phyloP scores from a whole-genome alignment of 2,113 vertebrate genomes.

The Macaca mulatta region DNA sequence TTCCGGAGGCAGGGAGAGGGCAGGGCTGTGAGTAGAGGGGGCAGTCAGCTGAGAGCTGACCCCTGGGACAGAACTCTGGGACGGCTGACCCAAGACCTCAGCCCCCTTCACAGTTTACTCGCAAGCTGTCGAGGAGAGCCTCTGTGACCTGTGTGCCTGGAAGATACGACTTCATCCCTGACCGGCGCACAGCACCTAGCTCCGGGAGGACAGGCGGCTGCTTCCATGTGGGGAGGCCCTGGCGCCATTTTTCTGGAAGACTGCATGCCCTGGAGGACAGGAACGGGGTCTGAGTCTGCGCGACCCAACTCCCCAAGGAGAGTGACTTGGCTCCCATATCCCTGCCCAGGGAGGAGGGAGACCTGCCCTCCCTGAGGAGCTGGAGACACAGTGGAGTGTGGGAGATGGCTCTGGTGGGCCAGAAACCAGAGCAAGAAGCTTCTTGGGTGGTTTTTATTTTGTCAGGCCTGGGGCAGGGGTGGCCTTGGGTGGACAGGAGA shows the following conservation, averaged over 20 bases:
- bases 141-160: background rate
- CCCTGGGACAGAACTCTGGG: background rate
- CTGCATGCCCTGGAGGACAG: background rate
- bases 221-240: background rate
- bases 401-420: background rate
- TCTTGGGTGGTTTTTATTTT: slow-evolving; percentile 35
- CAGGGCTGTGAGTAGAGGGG: background rate
- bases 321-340: background rate
- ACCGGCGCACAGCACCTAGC: too few relatives aligned
- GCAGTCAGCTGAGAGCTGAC: background rate
- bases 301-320: background rate
- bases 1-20: background rate
- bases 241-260: background rate
- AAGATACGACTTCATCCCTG: background rate
- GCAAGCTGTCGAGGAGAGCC: background rate
- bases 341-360: background rate
- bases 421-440: background rate
- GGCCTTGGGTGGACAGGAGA: background rate
- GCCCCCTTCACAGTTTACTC: background rate
- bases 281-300: too few relatives aligned
- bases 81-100: background rate
- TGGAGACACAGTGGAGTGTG: accelerated
- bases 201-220: background rate
- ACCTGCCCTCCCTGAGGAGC: background rate
- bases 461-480: background rate